Evolutionary conservation across 2,113 vertebrate genomes (phyloP).

Genomic region (Phylloscopus trochiloides): DNA sequence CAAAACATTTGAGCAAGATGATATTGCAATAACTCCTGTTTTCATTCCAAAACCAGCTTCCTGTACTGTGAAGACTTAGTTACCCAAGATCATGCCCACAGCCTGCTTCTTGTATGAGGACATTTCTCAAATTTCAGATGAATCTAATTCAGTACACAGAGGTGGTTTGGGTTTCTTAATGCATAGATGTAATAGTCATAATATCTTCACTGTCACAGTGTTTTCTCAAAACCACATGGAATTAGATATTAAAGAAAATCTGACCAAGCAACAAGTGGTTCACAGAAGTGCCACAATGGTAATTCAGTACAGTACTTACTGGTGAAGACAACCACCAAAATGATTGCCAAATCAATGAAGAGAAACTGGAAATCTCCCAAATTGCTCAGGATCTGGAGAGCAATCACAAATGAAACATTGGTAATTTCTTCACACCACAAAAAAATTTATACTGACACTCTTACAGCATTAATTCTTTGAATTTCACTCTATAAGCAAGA

Average conservation of each 20-base stretch:
- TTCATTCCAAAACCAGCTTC: not conserved
- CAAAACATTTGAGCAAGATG: not conserved
- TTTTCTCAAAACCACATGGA: not conserved
- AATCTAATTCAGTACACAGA: not conserved
- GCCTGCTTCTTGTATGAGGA: not conserved
- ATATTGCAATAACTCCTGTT: not conserved
- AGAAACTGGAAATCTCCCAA: constrained; percentile 98
- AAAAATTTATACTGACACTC: not conserved
- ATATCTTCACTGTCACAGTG: not conserved
- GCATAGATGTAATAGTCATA: not conserved
- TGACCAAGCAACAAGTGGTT: not conserved
- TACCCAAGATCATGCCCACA: not conserved
- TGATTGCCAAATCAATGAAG: constrained; percentile 96
- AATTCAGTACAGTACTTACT: constrained; percentile 82
- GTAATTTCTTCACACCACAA: not conserved
- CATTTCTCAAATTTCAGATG: not conserved
- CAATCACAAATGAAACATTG: not conserved
- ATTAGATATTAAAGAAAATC: not conserved
- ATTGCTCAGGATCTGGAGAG: constrained; percentile 89
- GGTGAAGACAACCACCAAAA: constrained; percentile 94
- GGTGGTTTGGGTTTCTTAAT: not conserved
- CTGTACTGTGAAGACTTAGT: not conserved
- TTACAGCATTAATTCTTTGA: not conserved
- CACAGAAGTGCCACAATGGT: not conserved
- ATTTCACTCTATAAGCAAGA: not conserved